Percentiles rank a stretch among this genome's conserved stretches.
Evolutionary conservation across 2,888 invertebrate species (phyloP).

Genomic region (Athetis lepigone): DNA sequence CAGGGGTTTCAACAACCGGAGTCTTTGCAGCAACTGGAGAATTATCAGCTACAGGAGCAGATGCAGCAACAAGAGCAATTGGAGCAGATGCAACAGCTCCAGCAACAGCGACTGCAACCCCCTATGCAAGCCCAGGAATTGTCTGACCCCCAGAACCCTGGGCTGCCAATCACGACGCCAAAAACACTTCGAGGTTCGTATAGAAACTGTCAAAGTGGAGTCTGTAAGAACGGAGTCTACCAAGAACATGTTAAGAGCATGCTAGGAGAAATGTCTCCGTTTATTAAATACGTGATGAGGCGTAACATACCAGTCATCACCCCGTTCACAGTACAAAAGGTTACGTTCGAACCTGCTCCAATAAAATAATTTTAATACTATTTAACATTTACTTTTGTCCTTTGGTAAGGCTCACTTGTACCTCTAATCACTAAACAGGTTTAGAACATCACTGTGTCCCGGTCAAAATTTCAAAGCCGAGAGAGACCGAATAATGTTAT

Average conservation of each 20-base stretch:
- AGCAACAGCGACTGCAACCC: too few species aligned
- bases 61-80: not conserved
- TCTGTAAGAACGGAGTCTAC: conserved; percentile 40
- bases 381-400: conserved; percentile 17
- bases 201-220: conserved; percentile 10
- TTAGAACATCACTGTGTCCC: too few species aligned
- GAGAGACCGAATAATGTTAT: too few species aligned
- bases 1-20: not conserved
- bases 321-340: too few species aligned
- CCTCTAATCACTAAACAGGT: too few species aligned
- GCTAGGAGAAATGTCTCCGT: too few species aligned
- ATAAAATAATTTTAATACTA: conserved; percentile 24
- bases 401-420: too few species aligned
- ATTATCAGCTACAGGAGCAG: not conserved
- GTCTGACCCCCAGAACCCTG: too few species aligned
- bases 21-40: conserved; percentile 1
- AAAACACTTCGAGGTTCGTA: conserved; percentile 32
- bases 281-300: too few species aligned
- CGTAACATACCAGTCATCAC: too few species aligned
- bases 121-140: too few species aligned
- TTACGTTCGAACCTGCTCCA: conserved; percentile 8
- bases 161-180: not conserved
- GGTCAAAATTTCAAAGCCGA: too few species aligned
- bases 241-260: conserved; percentile 38
- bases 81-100: not conserved